Conservation (phyloP, 2,888 invertebrate species). For the Cryptocephalus moraei region DNA sequence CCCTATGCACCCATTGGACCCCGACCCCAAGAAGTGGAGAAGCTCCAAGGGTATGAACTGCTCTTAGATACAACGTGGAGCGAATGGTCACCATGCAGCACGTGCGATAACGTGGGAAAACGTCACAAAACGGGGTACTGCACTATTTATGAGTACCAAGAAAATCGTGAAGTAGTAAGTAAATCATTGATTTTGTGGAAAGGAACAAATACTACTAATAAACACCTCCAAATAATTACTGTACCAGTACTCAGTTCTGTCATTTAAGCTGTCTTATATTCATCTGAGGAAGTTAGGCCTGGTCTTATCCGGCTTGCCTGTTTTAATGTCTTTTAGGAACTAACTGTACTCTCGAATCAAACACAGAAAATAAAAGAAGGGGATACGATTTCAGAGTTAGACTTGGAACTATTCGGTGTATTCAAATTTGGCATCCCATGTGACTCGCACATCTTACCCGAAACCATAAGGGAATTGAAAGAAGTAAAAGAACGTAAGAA, state of each 20-base stretch:
- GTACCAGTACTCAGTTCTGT: too few species aligned
- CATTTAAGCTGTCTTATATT: too few species aligned
- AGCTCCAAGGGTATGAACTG: slow-evolving; percentile 30
- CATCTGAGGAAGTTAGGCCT: too few species aligned
- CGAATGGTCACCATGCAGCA: slow-evolving; percentile 55
- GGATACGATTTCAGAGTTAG: slow-evolving; percentile 5
- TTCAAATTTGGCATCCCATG: slow-evolving; percentile 50
- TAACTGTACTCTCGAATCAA: not conserved
- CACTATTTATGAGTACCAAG: slow-evolving; percentile 16
- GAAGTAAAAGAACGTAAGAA: slow-evolving; percentile 38
- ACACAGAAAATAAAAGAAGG: slow-evolving; percentile 1
- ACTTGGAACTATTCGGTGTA: slow-evolving; percentile 31
- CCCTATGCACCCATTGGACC: slow-evolving; percentile 24
- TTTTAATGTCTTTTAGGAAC: not conserved
- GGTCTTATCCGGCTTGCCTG: too few species aligned
- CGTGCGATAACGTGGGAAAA: slow-evolving; percentile 48
- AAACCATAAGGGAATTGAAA: slow-evolving; percentile 32
- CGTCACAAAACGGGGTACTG: slow-evolving; percentile 52
- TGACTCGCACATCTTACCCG: slow-evolving; percentile 43
- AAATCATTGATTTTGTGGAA: too few species aligned
- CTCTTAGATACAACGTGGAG: slow-evolving; percentile 48
- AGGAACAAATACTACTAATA: too few species aligned
- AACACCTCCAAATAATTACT: too few species aligned
- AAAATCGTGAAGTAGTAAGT: too few species aligned
- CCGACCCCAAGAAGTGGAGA: slow-evolving; percentile 27